phyloP scores from a whole-genome alignment of 2,113 vertebrate genomes.

The Bombycilla garrulus region DNA sequence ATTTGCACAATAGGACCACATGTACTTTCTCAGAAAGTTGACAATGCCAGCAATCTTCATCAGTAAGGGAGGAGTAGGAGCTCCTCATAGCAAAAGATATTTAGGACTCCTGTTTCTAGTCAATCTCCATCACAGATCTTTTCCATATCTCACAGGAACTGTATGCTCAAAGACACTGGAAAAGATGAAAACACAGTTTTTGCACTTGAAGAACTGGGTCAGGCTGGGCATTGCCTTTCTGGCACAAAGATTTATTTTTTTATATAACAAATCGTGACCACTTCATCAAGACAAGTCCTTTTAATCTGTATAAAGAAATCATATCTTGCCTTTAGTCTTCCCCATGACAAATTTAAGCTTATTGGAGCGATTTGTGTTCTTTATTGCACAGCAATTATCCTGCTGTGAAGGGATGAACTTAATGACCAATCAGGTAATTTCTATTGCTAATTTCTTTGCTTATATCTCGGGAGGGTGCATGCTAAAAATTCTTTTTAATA shows the following conservation, averaged over 20 bases:
- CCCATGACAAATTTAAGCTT: neutral
- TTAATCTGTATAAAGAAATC: neutral
- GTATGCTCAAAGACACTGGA: neutral
- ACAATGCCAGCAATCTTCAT: neutral
- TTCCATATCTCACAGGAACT: neutral
- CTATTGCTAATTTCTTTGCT: constrained; percentile 7
- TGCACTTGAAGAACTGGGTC: neutral
- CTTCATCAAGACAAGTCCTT: neutral
- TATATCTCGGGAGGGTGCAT: neutral
- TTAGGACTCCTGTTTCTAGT: neutral
- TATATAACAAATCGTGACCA: neutral
- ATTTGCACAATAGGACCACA: neutral
- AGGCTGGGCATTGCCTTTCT: neutral
- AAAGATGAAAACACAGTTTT: neutral
- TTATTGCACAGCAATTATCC: neutral
- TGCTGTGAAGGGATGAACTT: constrained; percentile 20
- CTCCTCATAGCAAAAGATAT: neutral
- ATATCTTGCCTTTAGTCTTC: neutral
- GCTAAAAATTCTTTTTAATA: constrained; percentile 14
- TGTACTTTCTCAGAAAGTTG: neutral
- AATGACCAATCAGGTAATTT: constrained; percentile 15
- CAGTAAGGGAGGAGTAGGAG: neutral
- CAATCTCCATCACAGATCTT: neutral
- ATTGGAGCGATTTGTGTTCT: neutral
- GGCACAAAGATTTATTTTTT: neutral